These are phyloP conservation scores for Falco rusticolus DNA, from an alignment of 2,797 vertebrate genomes.

Conservation along the genomic window DNA sequence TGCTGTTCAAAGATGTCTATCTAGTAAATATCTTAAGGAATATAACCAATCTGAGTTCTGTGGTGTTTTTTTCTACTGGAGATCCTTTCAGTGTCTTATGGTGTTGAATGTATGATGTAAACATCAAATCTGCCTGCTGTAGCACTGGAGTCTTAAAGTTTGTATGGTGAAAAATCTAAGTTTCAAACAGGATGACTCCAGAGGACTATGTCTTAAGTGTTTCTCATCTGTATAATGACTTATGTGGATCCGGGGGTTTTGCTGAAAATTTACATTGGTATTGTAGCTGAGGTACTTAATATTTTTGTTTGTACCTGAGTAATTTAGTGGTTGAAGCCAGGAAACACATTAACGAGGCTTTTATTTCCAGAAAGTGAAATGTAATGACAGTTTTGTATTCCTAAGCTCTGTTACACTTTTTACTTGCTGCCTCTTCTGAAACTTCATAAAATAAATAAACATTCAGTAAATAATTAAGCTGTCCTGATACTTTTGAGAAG, in stretches of 20 bases:
- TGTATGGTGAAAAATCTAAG: not conserved
- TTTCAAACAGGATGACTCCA: not conserved
- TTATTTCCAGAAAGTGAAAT: not conserved
- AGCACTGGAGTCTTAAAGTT: not conserved
- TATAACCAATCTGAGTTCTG: not conserved
- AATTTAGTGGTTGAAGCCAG: not conserved
- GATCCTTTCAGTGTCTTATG: not conserved
- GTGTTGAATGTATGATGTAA: not conserved
- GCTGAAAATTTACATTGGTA: not conserved
- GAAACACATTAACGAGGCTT: not conserved
- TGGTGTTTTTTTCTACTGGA: not conserved
- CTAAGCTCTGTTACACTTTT: not conserved
- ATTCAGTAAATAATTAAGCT: not conserved
- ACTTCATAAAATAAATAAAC: not conserved
- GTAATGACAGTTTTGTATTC: not conserved
- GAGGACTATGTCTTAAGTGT: not conserved
- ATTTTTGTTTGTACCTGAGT: not conserved
- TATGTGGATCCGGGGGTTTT: not conserved
- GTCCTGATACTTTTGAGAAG: not conserved
- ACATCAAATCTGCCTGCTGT: not conserved
- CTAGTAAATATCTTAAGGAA: not conserved
- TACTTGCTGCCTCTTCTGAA: not conserved
- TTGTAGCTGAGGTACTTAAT: not conserved
- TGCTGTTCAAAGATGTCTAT: not conserved
- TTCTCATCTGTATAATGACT: too few relatives aligned